phyloP scores from a whole-genome alignment of 1,140 invertebrate species.

The Lamellibrachia luymesi region DNA sequence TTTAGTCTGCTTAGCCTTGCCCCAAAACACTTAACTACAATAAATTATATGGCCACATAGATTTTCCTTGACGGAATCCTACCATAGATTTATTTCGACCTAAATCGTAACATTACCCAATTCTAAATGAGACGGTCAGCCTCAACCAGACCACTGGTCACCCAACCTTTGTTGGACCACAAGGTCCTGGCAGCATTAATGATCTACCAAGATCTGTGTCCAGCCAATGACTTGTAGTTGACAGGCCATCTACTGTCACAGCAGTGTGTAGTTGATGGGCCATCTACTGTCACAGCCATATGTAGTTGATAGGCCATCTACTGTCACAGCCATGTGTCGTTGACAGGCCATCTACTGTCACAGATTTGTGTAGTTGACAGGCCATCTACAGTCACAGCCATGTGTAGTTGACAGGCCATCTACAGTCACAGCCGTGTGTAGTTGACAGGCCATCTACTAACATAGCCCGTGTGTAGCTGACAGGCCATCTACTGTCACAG shows the following conservation, averaged over 20 bases:
- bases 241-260: not conserved
- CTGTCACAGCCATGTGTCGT: not conserved
- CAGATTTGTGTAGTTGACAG: not conserved
- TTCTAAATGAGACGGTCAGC: not conserved
- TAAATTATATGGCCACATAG: conserved; percentile 5
- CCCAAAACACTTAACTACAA: not conserved
- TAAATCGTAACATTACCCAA: not conserved
- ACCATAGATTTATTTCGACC: not conserved
- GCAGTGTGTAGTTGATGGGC: not conserved
- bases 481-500: too few relatives aligned
- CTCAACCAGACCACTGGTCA: not conserved
- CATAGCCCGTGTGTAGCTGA: too few relatives aligned
- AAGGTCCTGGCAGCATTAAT: too few relatives aligned
- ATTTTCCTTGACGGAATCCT: not conserved
- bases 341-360: not conserved
- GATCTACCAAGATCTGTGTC: not conserved
- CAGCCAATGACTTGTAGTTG: not conserved
- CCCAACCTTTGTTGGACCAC: not conserved
- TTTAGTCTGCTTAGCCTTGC: not conserved
- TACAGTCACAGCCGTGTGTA: not conserved
- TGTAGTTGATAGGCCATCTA: not conserved
- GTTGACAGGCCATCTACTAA: too few relatives aligned
- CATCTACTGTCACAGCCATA: too few relatives aligned
- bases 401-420: not conserved
- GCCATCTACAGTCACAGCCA: not conserved